Base-by-base conservation (phyloP, 30 jellyfish, hydroid and myxozoan genomes). In the Sanderia malayensis region DNA sequence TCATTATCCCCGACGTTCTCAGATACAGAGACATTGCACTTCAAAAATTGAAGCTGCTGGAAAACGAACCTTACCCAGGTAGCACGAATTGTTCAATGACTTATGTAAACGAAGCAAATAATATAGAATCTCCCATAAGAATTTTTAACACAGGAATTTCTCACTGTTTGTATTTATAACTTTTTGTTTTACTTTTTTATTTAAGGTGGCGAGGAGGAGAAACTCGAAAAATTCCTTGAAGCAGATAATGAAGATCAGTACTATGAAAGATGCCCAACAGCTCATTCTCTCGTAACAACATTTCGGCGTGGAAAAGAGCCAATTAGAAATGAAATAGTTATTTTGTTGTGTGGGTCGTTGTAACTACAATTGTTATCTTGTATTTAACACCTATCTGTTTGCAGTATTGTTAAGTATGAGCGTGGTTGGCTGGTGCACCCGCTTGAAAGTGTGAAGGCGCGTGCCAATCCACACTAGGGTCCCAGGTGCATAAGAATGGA, bases 21-120 rank as follows among this genome's bases (percentile, higher is more conserved):
- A 28, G 78, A 28, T 33, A 66, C 78, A 66, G 78, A 60, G 72
- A 60, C n/a, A 60, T 60, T 60, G 72, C 72, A 60, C 45, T 60
- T 20, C 46, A 60, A 60, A 60, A 60, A 25, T 60, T 0, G 45
- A 60, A 60, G 72, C 32, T 60, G 72, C 44, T 60, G 44, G 72
- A 0, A 60, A 25, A 60, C 72, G 30, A 26, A 70, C 55, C 55
- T 41, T 41, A 41, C 55, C 55, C 55, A n/a, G 55, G 55, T 41
- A 41, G 15, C 55, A 41, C 8, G 55, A 15, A 41, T 41, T 8
- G 55, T 41, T 41, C 11, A 41, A 41, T 41, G 55, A 41, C 15
- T 41, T 41, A 41, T 41, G 15, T 41, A 41, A 8, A 41, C 15
- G 15, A 8, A 6, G 55, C 15, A 6, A 6, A 41, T 41, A 6